Percentiles rank a stretch among this genome's conserved stretches.
Evolutionary conservation across 2,113 vertebrate genomes (phyloP).

Genomic region (Fregetta grallaria): DNA sequence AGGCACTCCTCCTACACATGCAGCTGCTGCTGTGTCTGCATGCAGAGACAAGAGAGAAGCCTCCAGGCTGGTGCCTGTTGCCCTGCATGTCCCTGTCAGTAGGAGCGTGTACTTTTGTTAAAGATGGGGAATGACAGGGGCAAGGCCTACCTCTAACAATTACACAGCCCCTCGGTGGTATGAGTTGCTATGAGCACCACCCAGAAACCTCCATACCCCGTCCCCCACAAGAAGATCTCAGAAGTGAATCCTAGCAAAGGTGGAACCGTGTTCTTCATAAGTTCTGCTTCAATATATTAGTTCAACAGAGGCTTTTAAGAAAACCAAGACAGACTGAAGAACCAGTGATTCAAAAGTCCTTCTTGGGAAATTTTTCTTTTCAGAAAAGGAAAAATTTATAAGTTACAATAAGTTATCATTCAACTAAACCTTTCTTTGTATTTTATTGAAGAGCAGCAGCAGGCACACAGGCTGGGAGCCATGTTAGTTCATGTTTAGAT

Average conservation of each 20-base stretch:
- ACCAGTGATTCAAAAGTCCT: background rate
- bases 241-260: background rate
- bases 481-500: background rate
- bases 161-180: background rate
- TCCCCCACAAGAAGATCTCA: background rate
- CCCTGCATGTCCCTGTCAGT: background rate
- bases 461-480: background rate
- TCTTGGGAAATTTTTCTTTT: background rate
- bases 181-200: accelerated
- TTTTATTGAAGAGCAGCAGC: background rate
- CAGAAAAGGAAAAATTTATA: background rate
- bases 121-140: background rate
- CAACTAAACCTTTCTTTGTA: background rate
- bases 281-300: background rate
- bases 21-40: background rate
- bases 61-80: background rate
- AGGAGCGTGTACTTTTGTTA: background rate
- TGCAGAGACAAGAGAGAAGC: background rate
- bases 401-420: background rate
- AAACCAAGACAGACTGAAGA: background rate
- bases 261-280: accelerated
- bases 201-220: background rate
- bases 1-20: background rate
- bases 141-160: background rate
- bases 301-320: background rate